These are phyloP conservation scores for Vombatus ursinus DNA, from an alignment of 2,113 vertebrate species.

Conservation along the genomic window DNA sequence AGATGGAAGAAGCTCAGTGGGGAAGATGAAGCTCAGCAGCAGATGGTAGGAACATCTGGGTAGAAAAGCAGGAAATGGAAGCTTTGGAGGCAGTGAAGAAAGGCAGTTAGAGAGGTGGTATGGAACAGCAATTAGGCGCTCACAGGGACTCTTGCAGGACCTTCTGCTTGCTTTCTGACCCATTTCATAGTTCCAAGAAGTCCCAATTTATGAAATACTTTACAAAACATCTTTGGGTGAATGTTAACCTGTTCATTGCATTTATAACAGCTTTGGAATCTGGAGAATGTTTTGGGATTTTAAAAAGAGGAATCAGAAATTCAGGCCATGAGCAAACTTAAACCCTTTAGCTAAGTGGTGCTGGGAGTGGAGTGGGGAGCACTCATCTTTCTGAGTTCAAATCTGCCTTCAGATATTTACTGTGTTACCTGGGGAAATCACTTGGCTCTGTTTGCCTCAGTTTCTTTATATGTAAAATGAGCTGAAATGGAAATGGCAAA, in stretches of 20 bases:
- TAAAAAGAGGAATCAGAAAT: neutral
- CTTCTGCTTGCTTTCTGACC: neutral
- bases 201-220: neutral
- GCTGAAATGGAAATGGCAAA: neutral
- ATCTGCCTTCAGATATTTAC: neutral
- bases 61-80: neutral
- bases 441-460: neutral
- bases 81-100: neutral
- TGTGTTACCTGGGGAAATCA: neutral
- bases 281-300: neutral
- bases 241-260: neutral
- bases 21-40: neutral
- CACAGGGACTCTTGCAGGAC: neutral
- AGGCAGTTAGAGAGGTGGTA: neutral
- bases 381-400: neutral
- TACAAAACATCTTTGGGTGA: neutral
- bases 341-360: neutral
- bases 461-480: neutral
- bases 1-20: neutral
- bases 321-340: neutral
- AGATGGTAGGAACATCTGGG: neutral
- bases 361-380: neutral
- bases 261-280: neutral
- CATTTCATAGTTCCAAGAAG: neutral
- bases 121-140: neutral